Base-by-base conservation (phyloP, 2,113 vertebrate genomes). In the Trochalopteron elliotii region DNA sequence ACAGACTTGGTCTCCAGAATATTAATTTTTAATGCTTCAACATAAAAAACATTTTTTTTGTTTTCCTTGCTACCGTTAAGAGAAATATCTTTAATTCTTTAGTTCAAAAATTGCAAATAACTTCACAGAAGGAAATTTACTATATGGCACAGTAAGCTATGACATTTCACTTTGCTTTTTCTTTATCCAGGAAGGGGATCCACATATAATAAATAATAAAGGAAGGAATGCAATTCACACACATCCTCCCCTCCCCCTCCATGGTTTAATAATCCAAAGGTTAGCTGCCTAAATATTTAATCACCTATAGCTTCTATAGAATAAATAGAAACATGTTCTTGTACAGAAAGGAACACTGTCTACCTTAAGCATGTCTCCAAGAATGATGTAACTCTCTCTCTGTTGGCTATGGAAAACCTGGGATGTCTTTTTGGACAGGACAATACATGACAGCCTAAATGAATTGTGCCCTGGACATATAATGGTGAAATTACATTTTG, bases 241-340 rank as follows among this genome's bases (percentile, higher is more conserved):
- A 33, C 4, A 19, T 63, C n/a, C 11, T 47, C 3, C 18, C 21
- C 35, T 61, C 3, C 8, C 11, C 15, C 17, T 9, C 8, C 10
- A 13, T 10, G 17, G 21, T 77, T 83, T 87, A 89, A 69, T 89
- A 76, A 87, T 83, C 55, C 42, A 86, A 74, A 91, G n/a, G 47
- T 85, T 95, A 94, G 30, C 45, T 84, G 15, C 22, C 59, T 89
- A 87, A 91, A 89, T 94, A 89, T 87, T 93, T 94, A 83, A 86
- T 70, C 28, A 65, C 14, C 25, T 77, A 33, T 83, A 17, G 10
- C 28, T 77, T 77, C 31, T 69, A 47, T 17, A 72, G 21, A 69
- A 71, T 77, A 89, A 83, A 86, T 20, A 55, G 33, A 57, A 44
- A 60, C 5, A 40, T 15, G 12, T 56, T 90, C 30, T 69, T 81